Evolutionary conservation across 2,113 vertebrate species (phyloP).

Genomic region (Oxygymnocypris stewartii): DNA sequence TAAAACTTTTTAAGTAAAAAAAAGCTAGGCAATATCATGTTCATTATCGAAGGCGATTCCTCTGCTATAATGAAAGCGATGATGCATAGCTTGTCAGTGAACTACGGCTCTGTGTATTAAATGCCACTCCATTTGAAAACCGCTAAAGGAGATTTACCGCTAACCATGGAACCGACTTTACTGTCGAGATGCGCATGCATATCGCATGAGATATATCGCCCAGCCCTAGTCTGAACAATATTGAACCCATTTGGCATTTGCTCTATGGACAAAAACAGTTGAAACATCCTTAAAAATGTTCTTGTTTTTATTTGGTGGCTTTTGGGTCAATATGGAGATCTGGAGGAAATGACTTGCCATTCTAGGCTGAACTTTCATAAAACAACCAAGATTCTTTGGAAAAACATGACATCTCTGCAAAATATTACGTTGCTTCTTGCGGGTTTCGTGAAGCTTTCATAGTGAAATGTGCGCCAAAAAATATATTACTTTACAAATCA

Average conservation of each 20-base stretch:
- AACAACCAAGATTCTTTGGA: neutral
- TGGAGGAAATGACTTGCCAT: no score
- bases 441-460: neutral
- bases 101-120: no score
- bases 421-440: neutral
- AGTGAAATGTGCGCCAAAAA: neutral
- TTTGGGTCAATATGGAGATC: neutral
- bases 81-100: no score
- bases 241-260: neutral
- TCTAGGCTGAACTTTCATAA: neutral
- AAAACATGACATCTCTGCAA: neutral
- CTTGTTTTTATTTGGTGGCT: neutral
- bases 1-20: neutral
- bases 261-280: neutral
- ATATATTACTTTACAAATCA: neutral
- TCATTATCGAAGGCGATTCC: no score
- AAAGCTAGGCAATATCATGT: no score
- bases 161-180: no score
- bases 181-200: no score
- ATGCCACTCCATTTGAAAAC: no score
- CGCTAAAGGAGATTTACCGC: no score
- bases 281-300: neutral
- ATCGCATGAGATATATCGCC: no score
- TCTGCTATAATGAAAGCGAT: no score
- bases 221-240: neutral